phyloP scores from a whole-genome alignment of 1,140 invertebrate genomes.

The Melipona quadrifasciata region DNA sequence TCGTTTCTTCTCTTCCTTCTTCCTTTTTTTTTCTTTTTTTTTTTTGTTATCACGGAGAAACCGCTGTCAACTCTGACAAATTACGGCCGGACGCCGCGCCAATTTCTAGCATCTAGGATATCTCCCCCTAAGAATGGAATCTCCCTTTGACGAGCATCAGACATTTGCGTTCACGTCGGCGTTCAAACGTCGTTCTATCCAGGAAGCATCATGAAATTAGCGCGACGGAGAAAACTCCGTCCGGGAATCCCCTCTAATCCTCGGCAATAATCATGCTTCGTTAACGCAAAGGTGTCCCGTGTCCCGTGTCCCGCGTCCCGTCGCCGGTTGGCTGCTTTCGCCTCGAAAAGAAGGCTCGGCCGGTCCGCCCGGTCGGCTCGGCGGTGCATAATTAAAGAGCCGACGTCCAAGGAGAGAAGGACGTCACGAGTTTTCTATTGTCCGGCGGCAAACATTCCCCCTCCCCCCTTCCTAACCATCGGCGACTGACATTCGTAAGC shows the following conservation, averaged over 20 bases:
- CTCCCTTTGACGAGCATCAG: too few relatives aligned
- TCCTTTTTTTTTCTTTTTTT: neutral
- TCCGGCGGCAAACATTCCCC: constrained; percentile 4
- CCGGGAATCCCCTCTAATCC: neutral
- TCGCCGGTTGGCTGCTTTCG: neutral
- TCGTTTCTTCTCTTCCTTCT: neutral
- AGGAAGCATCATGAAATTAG: too few relatives aligned
- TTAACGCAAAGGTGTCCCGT: neutral
- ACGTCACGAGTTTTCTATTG: constrained; percentile 39
- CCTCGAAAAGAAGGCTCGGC: neutral
- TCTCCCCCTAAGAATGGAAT: neutral
- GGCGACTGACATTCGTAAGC: constrained; percentile 46
- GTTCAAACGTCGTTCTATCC: too few relatives aligned
- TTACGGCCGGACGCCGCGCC: constrained; percentile 42
- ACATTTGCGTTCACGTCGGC: too few relatives aligned
- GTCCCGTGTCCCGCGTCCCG: neutral
- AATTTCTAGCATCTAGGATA: constrained; percentile 56
- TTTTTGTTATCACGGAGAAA: constrained; percentile 58
- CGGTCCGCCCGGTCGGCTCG: neutral
- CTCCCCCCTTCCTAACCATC: too few relatives aligned
- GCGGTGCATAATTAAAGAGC: constrained; percentile 35
- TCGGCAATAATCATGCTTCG: neutral
- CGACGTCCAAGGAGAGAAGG: neutral
- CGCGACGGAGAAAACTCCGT: too few relatives aligned
- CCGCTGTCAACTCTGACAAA: constrained; percentile 64